phyloP scores from a whole-genome alignment of 2,113 vertebrate genomes.

The Paradoxurus hermaphroditus region DNA sequence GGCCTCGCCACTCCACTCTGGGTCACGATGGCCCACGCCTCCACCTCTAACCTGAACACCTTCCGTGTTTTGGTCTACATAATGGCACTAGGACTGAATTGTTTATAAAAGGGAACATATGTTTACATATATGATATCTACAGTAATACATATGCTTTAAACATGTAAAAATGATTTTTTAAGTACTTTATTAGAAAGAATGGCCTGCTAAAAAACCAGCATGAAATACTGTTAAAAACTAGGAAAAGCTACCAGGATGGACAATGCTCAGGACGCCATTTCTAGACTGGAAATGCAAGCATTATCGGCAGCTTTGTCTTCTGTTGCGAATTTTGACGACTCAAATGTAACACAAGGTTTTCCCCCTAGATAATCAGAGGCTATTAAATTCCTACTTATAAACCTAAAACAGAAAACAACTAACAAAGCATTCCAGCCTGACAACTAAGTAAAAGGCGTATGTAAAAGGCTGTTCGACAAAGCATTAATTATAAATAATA shows the following conservation, averaged over 20 bases:
- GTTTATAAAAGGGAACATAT: not conserved
- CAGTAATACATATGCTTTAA: not conserved
- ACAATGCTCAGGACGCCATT: not conserved
- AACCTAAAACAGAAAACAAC: not conserved
- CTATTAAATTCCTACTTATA: not conserved
- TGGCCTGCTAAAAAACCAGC: not conserved
- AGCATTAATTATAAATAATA: not conserved
- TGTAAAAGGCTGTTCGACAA: not conserved
- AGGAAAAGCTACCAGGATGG: not conserved
- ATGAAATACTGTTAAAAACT: not conserved
- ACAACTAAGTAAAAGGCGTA: not conserved
- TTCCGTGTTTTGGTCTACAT: not conserved
- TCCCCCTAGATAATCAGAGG: not conserved
- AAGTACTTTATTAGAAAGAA: not conserved
- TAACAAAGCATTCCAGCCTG: not conserved
- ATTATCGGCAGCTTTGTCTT: not conserved
- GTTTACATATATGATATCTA: not conserved
- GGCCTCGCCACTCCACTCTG: not conserved
- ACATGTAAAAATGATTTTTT: not conserved
- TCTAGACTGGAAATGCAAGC: not conserved
- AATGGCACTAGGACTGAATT: not conserved
- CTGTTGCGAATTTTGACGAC: not conserved
- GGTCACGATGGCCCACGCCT: not conserved
- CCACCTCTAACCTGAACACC: not conserved
- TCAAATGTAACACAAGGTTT: not conserved